These are phyloP conservation scores for Lytechinus pictus DNA, from an alignment of 35 echinoderm and acorn worm species.

Conservation along the genomic window DNA sequence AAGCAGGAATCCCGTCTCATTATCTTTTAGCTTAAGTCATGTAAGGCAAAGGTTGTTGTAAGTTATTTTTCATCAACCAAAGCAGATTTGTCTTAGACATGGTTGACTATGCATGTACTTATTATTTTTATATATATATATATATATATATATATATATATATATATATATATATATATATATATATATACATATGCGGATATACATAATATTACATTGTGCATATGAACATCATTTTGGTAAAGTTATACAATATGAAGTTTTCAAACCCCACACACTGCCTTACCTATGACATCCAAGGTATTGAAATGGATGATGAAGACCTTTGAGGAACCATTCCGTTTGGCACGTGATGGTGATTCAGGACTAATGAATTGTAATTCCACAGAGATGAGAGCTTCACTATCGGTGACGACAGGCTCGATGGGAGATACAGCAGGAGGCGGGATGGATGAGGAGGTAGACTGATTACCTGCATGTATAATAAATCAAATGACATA, in stretches of 20 bases:
- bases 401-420: conserved; percentile 27
- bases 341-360: conserved; percentile 58
- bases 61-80: neutral
- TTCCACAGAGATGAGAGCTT: conserved; percentile 83
- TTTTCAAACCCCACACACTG: neutral
- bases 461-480: neutral
- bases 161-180: too few species aligned
- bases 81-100: neutral
- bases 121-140: too few species aligned
- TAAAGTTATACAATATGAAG: neutral
- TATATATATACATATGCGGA: too few species aligned
- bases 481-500: neutral
- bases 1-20: too few species aligned
- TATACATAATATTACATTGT: neutral
- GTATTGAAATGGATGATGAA: conserved; percentile 85
- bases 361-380: conserved; percentile 69
- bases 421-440: neutral
- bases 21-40: too few species aligned
- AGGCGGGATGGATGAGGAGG: neutral
- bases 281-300: conserved; percentile 84
- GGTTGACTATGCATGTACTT: too few species aligned
- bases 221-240: neutral
- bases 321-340: conserved; percentile 56
- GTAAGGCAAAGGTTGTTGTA: neutral
- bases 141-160: too few species aligned